Base-by-base conservation (phyloP, 2,797 vertebrate species). In the Gallirallus australis region DNA sequence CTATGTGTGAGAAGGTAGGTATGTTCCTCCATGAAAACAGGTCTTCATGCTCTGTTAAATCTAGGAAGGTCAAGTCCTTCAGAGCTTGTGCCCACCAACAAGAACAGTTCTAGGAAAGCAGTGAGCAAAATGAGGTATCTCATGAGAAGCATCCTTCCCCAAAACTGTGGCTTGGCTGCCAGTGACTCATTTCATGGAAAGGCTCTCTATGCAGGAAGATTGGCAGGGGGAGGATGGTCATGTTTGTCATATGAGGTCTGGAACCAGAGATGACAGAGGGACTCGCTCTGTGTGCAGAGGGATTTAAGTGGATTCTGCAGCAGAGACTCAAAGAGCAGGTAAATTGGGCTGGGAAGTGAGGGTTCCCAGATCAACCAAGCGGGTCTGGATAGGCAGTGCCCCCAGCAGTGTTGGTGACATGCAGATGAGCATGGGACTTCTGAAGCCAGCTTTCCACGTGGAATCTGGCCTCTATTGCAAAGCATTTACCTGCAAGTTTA, bases 51-150 rank as follows among this genome's bases (percentile, higher is more conserved):
- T 87, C 79, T 54, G 42, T 64, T 84, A 69, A 71, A 82, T 45
- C 66, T 89, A 50, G 56, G 30, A 66, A 80, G n/a, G 33, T 78
- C 61, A 78, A 68, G 69, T 72, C 31, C 53, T 86, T 50, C 31
- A 37, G 59, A 89, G 45, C 39, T 72, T 80, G 23, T 68, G 69
- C 50, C 57, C 72, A 37, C 25, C 60, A 72, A 45, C 2, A 4
- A 61, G 70, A 94, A 35, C 48, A 91, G 40, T 70, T 72, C 16
- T 30, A 89, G 71, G 54, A 79, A 96, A 82, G 54, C 15, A 1
- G 14, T 30, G 47, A 79, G 20, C 37, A 79, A 66, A 86, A 72
- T 3, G 7, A 60, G 48, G 50, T 24, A 47, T 72, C n/a, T 89
- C 37, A 23, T 0, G 1, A 56, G 59, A 68, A 68, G 9, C 0